Percentiles rank a stretch among this genome's conserved stretches.
These are phyloP conservation scores for Notechis scutatus DNA, from an alignment of 2,113 vertebrate species.

Conservation along the genomic window DNA sequence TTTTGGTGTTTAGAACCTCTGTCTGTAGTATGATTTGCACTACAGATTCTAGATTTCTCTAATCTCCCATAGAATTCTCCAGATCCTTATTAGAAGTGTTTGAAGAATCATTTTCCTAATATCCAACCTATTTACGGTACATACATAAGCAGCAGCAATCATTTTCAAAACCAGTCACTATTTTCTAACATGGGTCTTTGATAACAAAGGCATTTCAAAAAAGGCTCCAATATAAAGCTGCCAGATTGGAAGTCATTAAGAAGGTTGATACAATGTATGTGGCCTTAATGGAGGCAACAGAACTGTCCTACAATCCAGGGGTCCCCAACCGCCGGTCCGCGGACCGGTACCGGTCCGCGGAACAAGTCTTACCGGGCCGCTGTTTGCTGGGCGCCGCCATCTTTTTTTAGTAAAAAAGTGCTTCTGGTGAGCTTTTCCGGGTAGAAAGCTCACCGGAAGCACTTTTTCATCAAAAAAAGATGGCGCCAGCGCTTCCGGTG, in stretches of 20 bases:
- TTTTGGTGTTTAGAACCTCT: background rate
- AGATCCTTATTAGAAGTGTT: background rate
- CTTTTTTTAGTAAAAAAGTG: too few species aligned
- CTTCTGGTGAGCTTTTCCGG: too few species aligned
- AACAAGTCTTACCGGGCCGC: too few species aligned
- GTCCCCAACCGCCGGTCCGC: too few species aligned
- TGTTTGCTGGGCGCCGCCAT: too few species aligned
- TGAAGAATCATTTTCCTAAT: background rate
- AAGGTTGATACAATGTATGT: background rate
- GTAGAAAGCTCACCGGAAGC: too few species aligned
- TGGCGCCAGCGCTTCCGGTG: too few species aligned
- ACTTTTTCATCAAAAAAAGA: too few species aligned
- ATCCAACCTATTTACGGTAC: background rate
- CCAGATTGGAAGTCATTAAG: background rate
- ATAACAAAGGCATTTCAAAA: background rate
- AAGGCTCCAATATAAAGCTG: background rate
- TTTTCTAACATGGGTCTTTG: background rate
- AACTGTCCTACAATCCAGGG: background rate
- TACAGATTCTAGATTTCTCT: background rate
- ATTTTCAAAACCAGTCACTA: background rate
- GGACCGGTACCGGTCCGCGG: too few species aligned
- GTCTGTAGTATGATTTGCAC: background rate
- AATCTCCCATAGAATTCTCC: background rate
- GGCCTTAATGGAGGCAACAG: background rate
- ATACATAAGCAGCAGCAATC: background rate